phyloP scores from a whole-genome alignment of 2,888 invertebrate species.

The Iselma pallidipennis region DNA sequence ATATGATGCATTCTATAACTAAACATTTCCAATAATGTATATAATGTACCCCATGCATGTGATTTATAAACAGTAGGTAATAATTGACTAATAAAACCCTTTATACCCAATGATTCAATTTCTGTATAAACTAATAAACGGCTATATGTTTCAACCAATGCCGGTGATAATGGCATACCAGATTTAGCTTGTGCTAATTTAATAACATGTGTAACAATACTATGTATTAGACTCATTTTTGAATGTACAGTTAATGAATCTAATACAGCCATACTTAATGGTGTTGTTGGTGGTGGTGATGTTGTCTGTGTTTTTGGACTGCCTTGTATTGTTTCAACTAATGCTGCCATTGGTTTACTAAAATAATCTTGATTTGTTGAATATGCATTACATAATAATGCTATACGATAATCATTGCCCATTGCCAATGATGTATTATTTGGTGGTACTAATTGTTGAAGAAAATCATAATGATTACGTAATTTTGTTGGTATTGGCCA shows the following conservation, averaged over 20 bases:
- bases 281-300: constrained; percentile 69
- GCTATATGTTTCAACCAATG: constrained; percentile 93
- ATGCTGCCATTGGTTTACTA: constrained; percentile 87
- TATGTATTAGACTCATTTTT: constrained; percentile 77
- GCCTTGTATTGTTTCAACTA: constrained; percentile 81
- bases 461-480: constrained; percentile 65
- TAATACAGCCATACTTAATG: constrained; percentile 85
- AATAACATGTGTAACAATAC: constrained; percentile 86
- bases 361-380: constrained; percentile 92
- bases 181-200: constrained; percentile 88
- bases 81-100: constrained; percentile 93
- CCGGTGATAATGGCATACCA: constrained; percentile 83
- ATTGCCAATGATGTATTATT: constrained; percentile 71
- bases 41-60: constrained; percentile 94
- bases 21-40: constrained; percentile 95
- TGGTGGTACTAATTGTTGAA: constrained; percentile 82
- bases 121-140: constrained; percentile 92
- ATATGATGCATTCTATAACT: constrained; percentile 96
- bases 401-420: constrained; percentile 88
- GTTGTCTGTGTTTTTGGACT: constrained; percentile 57
- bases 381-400: constrained; percentile 92
- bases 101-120: constrained; percentile 95
- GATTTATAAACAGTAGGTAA: constrained; percentile 90
- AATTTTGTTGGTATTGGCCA: constrained; percentile 51
- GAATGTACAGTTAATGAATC: constrained; percentile 95